Evolutionary conservation across 35 echinoderm and acorn worm genomes (phyloP).

Genomic region (Diadema setosum): DNA sequence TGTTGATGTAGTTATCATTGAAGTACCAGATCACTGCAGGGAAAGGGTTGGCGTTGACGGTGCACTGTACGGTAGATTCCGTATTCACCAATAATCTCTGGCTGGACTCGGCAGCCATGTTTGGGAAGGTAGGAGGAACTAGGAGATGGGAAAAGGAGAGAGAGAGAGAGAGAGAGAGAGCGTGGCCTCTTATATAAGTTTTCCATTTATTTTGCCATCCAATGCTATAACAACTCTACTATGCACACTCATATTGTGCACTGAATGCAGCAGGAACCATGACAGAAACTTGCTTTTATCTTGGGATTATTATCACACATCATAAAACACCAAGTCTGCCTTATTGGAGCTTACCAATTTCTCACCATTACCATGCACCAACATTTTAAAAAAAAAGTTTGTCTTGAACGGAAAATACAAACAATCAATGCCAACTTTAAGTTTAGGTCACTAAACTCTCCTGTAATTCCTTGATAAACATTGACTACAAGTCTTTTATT

Average conservation of each 20-base stretch:
- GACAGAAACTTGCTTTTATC: not conserved
- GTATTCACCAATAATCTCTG: not conserved
- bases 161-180: too few species aligned
- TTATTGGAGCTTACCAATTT: too few species aligned
- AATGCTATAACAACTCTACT: not conserved
- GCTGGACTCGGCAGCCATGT: not conserved
- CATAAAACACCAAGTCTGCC: too few species aligned
- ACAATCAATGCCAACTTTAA: too few species aligned
- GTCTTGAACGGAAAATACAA: too few species aligned
- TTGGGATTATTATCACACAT: not conserved
- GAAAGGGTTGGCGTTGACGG: not conserved
- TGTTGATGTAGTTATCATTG: not conserved
- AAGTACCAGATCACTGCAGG: not conserved
- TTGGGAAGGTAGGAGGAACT: not conserved
- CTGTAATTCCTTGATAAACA: too few species aligned
- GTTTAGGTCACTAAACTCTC: too few species aligned
- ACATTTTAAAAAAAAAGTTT: too few species aligned
- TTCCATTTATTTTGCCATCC: not conserved
- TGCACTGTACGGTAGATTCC: not conserved
- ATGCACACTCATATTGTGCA: not conserved
- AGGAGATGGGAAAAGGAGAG: not conserved
- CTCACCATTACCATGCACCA: too few species aligned
- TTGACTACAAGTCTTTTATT: too few species aligned
- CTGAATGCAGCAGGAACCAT: not conserved
- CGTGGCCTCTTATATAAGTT: too few species aligned